Percentiles rank a stretch among this genome's conserved stretches.
Evolutionary conservation across 2,888 invertebrate genomes (phyloP).

Genomic region (Anarsia innoxiella): DNA sequence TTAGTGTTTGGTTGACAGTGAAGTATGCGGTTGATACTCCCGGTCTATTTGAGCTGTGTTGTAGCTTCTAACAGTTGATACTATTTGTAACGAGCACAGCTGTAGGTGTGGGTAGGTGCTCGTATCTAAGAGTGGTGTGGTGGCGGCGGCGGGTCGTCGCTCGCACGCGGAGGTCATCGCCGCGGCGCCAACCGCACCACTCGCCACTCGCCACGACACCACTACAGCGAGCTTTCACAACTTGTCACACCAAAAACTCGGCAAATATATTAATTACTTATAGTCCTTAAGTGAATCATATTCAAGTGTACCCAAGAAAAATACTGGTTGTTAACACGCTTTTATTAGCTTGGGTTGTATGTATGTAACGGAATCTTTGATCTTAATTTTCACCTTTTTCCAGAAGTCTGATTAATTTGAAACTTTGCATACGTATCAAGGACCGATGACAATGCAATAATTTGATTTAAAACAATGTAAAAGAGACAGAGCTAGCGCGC

Average conservation of each 20-base stretch:
- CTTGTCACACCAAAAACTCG: conserved; percentile 15
- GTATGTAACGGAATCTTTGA: too few species aligned
- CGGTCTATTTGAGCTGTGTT: conserved; percentile 4
- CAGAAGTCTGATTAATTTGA: too few species aligned
- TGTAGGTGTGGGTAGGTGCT: not conserved
- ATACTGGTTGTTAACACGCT: too few species aligned
- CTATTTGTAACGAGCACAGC: conserved; percentile 7
- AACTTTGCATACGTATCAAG: too few species aligned
- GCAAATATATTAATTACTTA: too few species aligned
- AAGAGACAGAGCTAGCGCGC: too few species aligned
- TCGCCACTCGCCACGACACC: conserved; percentile 18
- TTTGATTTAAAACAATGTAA: too few species aligned
- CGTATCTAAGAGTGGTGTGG: conserved; percentile 5
- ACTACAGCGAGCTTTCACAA: conserved; percentile 36
- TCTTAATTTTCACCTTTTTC: too few species aligned
- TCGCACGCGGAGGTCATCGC: conserved; percentile 61
- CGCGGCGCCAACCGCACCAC: conserved; percentile 34
- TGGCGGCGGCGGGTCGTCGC: conserved; percentile 49
- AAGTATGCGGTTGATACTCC: conserved; percentile 10
- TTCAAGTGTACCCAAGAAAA: too few species aligned
- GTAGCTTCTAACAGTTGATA: conserved; percentile 2
- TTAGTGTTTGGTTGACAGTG: conserved; percentile 1
- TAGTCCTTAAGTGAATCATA: too few species aligned
- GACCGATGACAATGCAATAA: too few species aligned
- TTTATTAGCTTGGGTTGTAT: too few species aligned